Evolutionary conservation across 1,140 invertebrate genomes (phyloP).

Genomic region (Lucilia sericata): DNA sequence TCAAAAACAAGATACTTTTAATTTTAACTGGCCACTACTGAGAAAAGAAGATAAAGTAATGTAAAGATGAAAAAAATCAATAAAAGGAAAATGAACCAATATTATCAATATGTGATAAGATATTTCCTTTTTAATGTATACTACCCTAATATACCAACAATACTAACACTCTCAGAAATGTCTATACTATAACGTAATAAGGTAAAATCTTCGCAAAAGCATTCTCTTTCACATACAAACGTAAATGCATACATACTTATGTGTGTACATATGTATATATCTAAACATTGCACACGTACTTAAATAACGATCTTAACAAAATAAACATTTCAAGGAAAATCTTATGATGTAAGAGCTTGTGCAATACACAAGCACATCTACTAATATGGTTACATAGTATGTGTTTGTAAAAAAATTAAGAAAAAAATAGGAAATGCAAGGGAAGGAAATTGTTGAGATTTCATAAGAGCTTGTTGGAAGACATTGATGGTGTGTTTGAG

Average conservation of each 20-base stretch:
- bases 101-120: not conserved
- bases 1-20: no score
- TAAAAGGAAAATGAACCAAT: no score
- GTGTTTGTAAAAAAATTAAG: not conserved
- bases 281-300: conserved; percentile 1
- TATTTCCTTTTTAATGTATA: not conserved
- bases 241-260: not conserved
- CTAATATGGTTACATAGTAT: not conserved
- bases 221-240: not conserved
- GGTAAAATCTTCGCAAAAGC: not conserved
- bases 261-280: not conserved
- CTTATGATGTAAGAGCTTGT: conserved; percentile 16
- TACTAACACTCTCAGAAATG: not conserved
- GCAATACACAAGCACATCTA: not conserved
- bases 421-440: not conserved
- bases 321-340: conserved; percentile 24
- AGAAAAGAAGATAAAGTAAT: no score
- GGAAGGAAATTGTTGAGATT: conserved; percentile 26
- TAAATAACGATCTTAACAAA: conserved; percentile 27
- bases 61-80: no score
- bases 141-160: not conserved
- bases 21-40: no score
- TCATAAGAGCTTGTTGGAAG: conserved; percentile 20
- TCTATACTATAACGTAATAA: not conserved
- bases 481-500: not conserved